These are phyloP conservation scores for Recurvirostra avosetta DNA, from an alignment of 2,113 vertebrate species.

Conservation along the genomic window DNA sequence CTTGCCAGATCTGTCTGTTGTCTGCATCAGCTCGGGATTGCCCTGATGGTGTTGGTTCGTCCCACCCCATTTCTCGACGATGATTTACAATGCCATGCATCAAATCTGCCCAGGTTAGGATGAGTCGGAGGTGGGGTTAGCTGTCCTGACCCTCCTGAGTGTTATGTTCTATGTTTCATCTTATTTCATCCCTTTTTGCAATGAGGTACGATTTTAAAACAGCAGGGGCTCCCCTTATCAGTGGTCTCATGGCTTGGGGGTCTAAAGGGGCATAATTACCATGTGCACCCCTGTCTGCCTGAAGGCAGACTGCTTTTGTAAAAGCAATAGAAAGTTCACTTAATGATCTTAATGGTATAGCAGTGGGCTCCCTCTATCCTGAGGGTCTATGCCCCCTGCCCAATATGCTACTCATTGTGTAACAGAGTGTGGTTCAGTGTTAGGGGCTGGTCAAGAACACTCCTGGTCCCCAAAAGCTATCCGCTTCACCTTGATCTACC, in stretches of 20 bases:
- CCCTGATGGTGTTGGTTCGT: not conserved
- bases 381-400: not conserved
- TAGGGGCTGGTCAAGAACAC: not conserved
- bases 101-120: not conserved
- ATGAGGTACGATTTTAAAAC: not conserved
- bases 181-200: not conserved
- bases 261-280: not conserved
- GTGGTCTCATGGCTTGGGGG: not conserved
- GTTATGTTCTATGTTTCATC: not conserved
- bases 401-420: fast-evolving
- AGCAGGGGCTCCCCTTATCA: not conserved
- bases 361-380: not conserved
- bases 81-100: not conserved
- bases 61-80: not conserved
- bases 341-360: not conserved
- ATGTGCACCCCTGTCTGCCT: not conserved
- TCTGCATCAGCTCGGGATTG: not conserved
- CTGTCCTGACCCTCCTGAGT: not conserved
- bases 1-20: not conserved
- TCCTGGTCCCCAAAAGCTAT: not conserved
- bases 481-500: not conserved
- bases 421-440: not conserved
- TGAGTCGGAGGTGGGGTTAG: not conserved
- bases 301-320: not conserved
- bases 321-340: not conserved